Evolutionary conservation across 2,888 invertebrate genomes (phyloP).

Genomic region (Lasioglossum lativentre): DNA sequence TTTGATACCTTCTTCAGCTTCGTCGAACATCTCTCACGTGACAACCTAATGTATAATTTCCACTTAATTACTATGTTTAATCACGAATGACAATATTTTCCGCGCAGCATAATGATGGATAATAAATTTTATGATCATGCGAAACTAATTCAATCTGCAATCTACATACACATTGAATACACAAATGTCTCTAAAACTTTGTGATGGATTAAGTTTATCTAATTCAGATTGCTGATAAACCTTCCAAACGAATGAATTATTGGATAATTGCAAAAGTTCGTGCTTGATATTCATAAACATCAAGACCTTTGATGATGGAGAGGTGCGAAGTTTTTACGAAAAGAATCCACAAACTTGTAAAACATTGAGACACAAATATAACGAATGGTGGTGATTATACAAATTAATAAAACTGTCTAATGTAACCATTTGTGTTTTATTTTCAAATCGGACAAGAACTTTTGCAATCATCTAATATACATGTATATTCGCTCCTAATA

Average conservation of each 20-base stretch:
- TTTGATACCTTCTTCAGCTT: too few species aligned
- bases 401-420: too few species aligned
- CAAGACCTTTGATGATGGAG: not conserved
- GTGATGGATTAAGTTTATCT: not conserved
- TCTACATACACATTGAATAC: not conserved
- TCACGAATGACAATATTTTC: not conserved
- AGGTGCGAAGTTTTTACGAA: not conserved
- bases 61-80: not conserved
- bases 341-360: too few species aligned
- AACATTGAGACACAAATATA: too few species aligned
- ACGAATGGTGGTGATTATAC: too few species aligned
- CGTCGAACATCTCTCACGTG: too few species aligned
- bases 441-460: too few species aligned
- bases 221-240: not conserved
- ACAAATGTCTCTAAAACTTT: not conserved
- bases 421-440: too few species aligned
- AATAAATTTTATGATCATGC: not conserved
- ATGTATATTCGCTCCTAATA: too few species aligned
- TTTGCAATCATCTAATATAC: too few species aligned
- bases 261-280: constrained; percentile 1
- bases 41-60: not conserved
- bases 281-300: not conserved
- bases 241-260: not conserved
- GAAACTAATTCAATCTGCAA: not conserved
- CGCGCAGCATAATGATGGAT: not conserved